Conservation (phyloP, 2,888 invertebrate genomes). For the Sisyra nigra region DNA sequence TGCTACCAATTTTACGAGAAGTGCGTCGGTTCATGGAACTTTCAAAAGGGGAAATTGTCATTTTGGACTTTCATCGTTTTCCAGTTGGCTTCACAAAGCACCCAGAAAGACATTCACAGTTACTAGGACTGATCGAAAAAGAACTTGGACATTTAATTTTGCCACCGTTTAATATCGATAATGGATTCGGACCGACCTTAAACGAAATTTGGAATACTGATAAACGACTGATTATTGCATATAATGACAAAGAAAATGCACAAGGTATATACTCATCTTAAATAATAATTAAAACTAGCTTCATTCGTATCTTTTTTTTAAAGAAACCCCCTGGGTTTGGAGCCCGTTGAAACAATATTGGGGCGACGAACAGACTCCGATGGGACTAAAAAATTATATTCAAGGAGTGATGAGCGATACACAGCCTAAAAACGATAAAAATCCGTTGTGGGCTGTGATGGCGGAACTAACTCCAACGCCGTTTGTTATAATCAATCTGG, state of each 20-base stretch:
- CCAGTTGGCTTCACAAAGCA: conserved; percentile 32
- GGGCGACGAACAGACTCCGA: conserved; percentile 42
- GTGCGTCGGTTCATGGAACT: conserved; percentile 48
- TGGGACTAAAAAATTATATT: conserved; percentile 35
- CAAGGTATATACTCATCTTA: conserved; percentile 21
- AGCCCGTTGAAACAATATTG: conserved; percentile 43
- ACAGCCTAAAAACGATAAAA: conserved; percentile 25
- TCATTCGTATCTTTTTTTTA: conserved; percentile 3
- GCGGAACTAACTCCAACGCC: conserved; percentile 55
- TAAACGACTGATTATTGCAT: conserved; percentile 39
- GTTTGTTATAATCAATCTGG: conserved; percentile 40
- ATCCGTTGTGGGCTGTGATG: conserved; percentile 48
- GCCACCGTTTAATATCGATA: conserved; percentile 26
- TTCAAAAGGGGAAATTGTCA: conserved; percentile 53
- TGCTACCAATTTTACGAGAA: conserved; percentile 48
- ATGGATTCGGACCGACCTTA: conserved; percentile 34
- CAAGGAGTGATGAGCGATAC: conserved; percentile 24
- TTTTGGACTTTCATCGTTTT: conserved; percentile 72
- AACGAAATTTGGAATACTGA: conserved; percentile 38
- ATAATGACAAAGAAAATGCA: conserved; percentile 32
- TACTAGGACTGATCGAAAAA: conserved; percentile 31
- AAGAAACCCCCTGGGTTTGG: conserved; percentile 29
- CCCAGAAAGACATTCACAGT: conserved; percentile 29
- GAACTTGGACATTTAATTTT: conserved; percentile 36
- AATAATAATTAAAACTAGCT: background rate